These are phyloP conservation scores for Rhorus exstirpatorius DNA, from an alignment of 2,888 invertebrate genomes.

Conservation along the genomic window DNA sequence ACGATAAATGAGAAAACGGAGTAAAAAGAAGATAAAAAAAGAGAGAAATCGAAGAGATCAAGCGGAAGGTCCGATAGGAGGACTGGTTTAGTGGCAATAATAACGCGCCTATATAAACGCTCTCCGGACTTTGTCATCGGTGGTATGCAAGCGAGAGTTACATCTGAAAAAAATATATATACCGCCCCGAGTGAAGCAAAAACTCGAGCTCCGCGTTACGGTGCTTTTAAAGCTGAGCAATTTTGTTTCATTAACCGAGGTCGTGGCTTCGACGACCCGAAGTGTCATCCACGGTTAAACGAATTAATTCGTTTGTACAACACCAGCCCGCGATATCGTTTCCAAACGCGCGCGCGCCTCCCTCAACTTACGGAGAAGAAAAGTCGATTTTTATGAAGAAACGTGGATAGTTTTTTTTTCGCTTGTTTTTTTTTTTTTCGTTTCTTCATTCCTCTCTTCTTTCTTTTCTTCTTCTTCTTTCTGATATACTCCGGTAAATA, in stretches of 20 bases:
- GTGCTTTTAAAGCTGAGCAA: constrained; percentile 70
- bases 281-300: constrained; percentile 75
- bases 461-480: background rate
- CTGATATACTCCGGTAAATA: background rate
- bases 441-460: background rate
- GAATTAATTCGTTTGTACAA: constrained; percentile 76
- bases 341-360: background rate
- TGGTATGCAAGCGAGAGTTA: background rate
- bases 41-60: background rate
- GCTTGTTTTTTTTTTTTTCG: background rate
- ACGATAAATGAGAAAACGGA: background rate
- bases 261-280: constrained; percentile 76
- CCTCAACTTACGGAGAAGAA: background rate
- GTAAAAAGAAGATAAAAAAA: background rate
- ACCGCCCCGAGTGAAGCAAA: constrained; percentile 2
- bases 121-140: too few relatives aligned
- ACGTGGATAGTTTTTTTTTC: background rate
- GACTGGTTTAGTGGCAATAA: background rate
- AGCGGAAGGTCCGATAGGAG: background rate
- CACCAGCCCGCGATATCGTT: background rate
- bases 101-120: background rate
- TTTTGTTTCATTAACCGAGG: constrained; percentile 78
- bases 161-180: background rate
- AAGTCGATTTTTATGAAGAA: background rate
- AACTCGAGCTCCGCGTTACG: background rate